Conservation (phyloP, 1,140 invertebrate species). For the Musca vetustissima region DNA sequence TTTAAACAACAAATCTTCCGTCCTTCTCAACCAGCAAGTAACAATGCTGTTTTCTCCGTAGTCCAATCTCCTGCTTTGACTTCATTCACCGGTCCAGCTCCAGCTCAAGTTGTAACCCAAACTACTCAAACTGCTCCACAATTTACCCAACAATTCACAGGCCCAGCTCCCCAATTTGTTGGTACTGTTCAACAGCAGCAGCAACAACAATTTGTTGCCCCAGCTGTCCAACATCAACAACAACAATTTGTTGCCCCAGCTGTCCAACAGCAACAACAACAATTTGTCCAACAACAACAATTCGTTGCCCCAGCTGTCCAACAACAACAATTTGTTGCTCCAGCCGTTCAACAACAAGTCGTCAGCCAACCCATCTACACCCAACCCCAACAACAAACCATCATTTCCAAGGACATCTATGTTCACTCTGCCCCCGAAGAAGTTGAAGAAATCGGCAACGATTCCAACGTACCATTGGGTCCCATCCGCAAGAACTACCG, state of each 20-base stretch:
- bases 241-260: neutral
- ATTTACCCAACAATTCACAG: conserved; percentile 11
- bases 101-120: neutral
- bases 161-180: neutral
- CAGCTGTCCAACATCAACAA: conserved; percentile 6
- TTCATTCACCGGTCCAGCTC: conserved; percentile 24
- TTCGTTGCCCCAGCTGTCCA: conserved; percentile 13
- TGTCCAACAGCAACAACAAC: conserved; percentile 6
- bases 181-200: neutral
- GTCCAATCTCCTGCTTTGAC: conserved; percentile 26
- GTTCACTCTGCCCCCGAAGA: conserved; percentile 54
- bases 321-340: conserved; percentile 20
- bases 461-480: conserved; percentile 36
- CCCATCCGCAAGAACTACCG: conserved; percentile 79
- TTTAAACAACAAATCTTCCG: conserved; percentile 31
- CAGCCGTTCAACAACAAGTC: conserved; percentile 23
- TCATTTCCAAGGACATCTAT: conserved; percentile 52
- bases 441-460: conserved; percentile 39
- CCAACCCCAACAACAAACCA: conserved; percentile 32
- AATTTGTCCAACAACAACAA: conserved; percentile 9
- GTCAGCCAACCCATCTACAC: neutral
- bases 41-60: conserved; percentile 39
- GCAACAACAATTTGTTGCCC: neutral
- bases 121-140: no score
- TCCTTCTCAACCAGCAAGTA: conserved; percentile 33